Conservation (phyloP, 30 jellyfish, hydroid and myxozoan species). For the Mastigias papua region DNA sequence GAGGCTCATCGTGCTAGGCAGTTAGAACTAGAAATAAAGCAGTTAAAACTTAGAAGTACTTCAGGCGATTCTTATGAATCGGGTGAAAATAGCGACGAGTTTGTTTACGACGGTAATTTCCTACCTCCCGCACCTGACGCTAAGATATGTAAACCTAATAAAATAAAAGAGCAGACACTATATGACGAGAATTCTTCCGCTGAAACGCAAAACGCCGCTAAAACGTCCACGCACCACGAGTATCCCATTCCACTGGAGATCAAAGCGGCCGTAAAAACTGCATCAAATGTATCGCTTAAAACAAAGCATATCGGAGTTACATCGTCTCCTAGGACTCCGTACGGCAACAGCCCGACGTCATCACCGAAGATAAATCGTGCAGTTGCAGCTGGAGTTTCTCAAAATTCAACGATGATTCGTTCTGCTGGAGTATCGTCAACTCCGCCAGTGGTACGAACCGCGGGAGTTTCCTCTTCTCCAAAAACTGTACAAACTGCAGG, state of each 20-base stretch:
- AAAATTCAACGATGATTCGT: constrained; percentile 1
- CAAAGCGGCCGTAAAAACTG: constrained; percentile 13
- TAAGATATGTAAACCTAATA: constrained; percentile 15
- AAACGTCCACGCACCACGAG: constrained; percentile 5
- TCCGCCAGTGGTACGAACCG: not conserved
- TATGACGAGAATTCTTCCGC: not conserved
- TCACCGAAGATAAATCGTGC: constrained; percentile 23
- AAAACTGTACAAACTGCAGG: constrained; percentile 1
- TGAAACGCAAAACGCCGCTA: not conserved
- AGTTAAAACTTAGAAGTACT: constrained; percentile 44
- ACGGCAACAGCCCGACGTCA: constrained; percentile 26
- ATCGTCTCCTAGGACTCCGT: not conserved
- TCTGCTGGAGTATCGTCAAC: not conserved
- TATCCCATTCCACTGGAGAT: constrained; percentile 16
- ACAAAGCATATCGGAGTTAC: constrained; percentile 9
- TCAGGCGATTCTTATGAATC: constrained; percentile 72
- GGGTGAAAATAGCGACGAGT: constrained; percentile 84
- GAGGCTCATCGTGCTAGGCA: constrained; percentile 68
- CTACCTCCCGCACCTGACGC: constrained; percentile 53
- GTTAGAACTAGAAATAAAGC: constrained; percentile 75
- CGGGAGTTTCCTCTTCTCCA: constrained; percentile 18
- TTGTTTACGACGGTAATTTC: constrained; percentile 50
- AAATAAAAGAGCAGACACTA: not conserved
- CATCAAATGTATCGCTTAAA: constrained; percentile 35
- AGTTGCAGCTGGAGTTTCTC: constrained; percentile 10